Conservation (phyloP, 2,113 vertebrate species). For the Otocyon megalotis region DNA sequence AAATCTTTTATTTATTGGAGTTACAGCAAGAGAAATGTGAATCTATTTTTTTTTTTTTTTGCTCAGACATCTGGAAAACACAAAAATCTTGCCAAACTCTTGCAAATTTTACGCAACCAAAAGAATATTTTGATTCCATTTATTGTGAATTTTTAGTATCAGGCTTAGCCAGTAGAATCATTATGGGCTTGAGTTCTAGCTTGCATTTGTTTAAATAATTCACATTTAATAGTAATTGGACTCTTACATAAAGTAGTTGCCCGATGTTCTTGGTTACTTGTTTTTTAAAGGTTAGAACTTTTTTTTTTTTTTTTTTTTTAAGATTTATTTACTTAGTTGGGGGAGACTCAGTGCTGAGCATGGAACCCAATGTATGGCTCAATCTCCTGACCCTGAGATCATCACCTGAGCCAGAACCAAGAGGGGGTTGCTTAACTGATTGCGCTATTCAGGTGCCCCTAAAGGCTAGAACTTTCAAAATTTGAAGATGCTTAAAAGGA, state of each 20-base stretch:
- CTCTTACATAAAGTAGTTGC: background rate
- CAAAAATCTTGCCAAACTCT: background rate
- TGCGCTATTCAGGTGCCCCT: background rate
- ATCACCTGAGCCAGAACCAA: background rate
- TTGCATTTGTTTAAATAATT: background rate
- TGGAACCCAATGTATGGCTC: background rate
- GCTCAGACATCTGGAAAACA: background rate
- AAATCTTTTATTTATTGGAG: background rate
- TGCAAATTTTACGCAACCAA: background rate
- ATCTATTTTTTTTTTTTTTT: background rate
- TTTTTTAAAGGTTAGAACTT: background rate
- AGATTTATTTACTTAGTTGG: too few relatives aligned
- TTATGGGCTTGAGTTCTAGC: background rate
- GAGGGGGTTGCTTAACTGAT: background rate
- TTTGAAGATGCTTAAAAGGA: background rate
- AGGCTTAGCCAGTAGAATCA: background rate
- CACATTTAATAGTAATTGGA: background rate
- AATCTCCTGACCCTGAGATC: background rate
- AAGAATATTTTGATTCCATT: background rate
- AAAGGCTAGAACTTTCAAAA: background rate
- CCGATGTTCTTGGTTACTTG: background rate
- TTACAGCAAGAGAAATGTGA: background rate
- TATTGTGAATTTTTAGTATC: background rate
- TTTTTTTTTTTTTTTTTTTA: background rate
- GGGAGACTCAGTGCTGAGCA: background rate